Evolutionary conservation across 2,797 vertebrate species (phyloP).

Genomic region (Lagothrix lagotricha): DNA sequence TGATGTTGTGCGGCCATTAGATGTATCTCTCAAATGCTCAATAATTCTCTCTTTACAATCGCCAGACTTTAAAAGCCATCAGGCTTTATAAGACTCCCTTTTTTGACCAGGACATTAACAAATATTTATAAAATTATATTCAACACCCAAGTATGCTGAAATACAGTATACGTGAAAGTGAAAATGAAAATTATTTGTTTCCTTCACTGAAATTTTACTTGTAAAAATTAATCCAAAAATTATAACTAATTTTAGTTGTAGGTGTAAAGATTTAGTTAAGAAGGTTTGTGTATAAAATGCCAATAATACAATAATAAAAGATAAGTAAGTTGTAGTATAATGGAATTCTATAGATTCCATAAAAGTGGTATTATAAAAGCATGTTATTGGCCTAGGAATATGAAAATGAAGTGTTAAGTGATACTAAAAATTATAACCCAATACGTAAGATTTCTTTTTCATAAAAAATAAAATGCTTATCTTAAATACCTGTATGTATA

Average conservation of each 20-base stretch:
- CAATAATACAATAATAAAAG: background rate
- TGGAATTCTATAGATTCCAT: background rate
- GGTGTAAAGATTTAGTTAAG: background rate
- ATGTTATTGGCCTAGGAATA: background rate
- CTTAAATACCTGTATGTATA: conserved; percentile 5
- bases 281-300: background rate
- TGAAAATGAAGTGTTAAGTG: background rate
- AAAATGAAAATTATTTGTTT: background rate
- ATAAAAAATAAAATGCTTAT: conserved; percentile 27
- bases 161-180: background rate
- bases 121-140: conserved; percentile 42
- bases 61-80: background rate
- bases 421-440: background rate
- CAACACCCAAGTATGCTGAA: background rate
- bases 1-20: background rate
- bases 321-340: background rate
- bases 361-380: conserved; percentile 15
- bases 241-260: background rate
- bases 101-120: background rate
- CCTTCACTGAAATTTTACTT: background rate
- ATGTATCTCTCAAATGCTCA: background rate
- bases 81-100: background rate
- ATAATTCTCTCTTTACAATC: background rate
- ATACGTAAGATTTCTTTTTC: background rate
- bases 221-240: background rate